Evolutionary conservation across 2,113 vertebrate genomes (phyloP), one percentile per base, ranked within the genome.

Genomic region (Neolamprologus caudopunctatus): DNA sequence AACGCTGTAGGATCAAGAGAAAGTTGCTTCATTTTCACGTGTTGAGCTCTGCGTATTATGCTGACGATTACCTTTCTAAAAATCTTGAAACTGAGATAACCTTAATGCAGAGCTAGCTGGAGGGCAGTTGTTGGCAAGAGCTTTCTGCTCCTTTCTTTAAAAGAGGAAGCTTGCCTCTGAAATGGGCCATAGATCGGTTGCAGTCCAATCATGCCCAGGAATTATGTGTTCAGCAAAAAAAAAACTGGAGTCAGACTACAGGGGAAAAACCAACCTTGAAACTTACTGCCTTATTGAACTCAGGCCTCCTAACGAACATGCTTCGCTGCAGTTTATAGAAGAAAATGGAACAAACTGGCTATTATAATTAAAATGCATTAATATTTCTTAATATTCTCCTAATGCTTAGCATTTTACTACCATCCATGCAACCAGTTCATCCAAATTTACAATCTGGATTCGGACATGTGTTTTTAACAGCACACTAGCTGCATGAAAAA

Each of bases 91-190:
- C 83, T 81, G 53, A 86, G 88, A 87, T 88, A 87, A 89, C 90
- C 84, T 85, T 83, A 89, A 89, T 75, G 87, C 82, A 84, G 83
- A 81, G 83, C 45, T 91, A 81, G 90, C 94, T 91, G 80, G 50
- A 91, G 93, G 91, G 93, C 84, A 88, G 89, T 75, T 93, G 87
- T 91, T 91, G 90, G 91, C 84, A 86, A 85, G 54, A 86, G 93
- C 45, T 85, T 83, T 78, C 83, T 88, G 81, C 88, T 87, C 11
- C 5, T 73, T 80, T 92, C 58, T 93, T 85, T 87, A 28, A 75
- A 88, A 84, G 84, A 80, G 16, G 68, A 68, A 82, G 87, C 54
- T 79, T 84, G 57, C 61, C 66, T 95, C 83, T 86, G 63, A 95
- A 93, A 87, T 87, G 89, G 73, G 85, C 82, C 81, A 89, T 85